Evolutionary conservation across 1,140 invertebrate genomes (phyloP), one percentile per base, ranked within the genome.

Genomic region (Platorchestia sp.): DNA sequence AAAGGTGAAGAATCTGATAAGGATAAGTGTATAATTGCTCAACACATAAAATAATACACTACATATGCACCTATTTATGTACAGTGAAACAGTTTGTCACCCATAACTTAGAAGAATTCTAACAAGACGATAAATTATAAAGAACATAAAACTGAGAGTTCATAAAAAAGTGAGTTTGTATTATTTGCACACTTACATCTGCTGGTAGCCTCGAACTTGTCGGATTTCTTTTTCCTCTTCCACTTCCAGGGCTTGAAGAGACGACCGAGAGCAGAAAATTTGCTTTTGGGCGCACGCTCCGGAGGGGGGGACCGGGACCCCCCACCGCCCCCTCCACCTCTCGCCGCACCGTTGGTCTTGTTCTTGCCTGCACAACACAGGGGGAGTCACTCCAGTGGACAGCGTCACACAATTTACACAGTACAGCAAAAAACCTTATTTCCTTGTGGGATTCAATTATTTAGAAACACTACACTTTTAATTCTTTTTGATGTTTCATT

Each of bases 191-290:
- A 98, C 98, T 99, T 97, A 99, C 99, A 99, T 98, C 99, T 98
- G 97, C 99, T 99, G 96, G 99, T 98, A 96, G 99, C 96, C 89
- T 99, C 99, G 97, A 99, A 99, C 97, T 99, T 99, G 97, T 99
- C 99, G 95, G 99, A 99, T 98, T 99, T 99, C 98, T 99, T 99
- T 98, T 99, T 99, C 97, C 99, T 98, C 97, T 99, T 99, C 99
- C 99, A 99, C 97, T 99, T 99, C 99, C 99, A 99, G 10, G 99
- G 99, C 97, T 99, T 99, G 97, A 99, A 99, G 96, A 99, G 98
- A 97, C 99, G 98, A 96, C 99, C 99, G 97, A 99, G 98, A 91
- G 98, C 98, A 53, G 99, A 98, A 97, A 99, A 98, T 97, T 99
- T 99, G 97, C 99, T 96, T n/a, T 90, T 95, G 41, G 95, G 99